Percentiles rank a stretch among this genome's conserved stretches.
Evolutionary conservation across 1,140 invertebrate species (phyloP).

Genomic region (Diabrotica virgifera): DNA sequence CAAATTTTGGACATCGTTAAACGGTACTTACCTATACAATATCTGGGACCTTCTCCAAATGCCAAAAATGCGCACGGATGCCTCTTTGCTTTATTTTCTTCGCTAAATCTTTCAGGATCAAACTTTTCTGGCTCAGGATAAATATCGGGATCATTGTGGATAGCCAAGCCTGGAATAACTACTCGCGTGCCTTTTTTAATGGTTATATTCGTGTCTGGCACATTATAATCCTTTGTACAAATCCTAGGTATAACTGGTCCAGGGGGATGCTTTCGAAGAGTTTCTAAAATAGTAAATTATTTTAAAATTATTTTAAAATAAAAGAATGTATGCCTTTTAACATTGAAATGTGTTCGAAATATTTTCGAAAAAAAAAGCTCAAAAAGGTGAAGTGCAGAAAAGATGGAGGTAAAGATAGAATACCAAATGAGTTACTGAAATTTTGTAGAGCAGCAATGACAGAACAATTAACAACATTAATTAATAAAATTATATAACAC

Average conservation of each 20-base stretch:
- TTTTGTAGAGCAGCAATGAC: too few species aligned
- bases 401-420: too few species aligned
- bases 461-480: too few species aligned
- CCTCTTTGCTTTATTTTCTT: slow-evolving; percentile 31
- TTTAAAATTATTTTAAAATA: slow-evolving; percentile 17
- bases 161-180: slow-evolving; percentile 48
- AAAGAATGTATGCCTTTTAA: too few species aligned
- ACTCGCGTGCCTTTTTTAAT: slow-evolving; percentile 51
- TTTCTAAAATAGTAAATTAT: slow-evolving; percentile 47
- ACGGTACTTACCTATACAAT: slow-evolving; percentile 56
- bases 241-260: slow-evolving; percentile 52
- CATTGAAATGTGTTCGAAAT: too few species aligned
- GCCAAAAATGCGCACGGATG: slow-evolving; percentile 55
- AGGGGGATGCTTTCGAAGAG: slow-evolving; percentile 58
- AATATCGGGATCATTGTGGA: slow-evolving; percentile 56
- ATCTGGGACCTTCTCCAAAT: slow-evolving; percentile 65
- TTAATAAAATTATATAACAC: too few species aligned
- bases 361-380: too few species aligned
- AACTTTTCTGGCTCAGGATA: slow-evolving; percentile 60
- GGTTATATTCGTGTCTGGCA: slow-evolving; percentile 50
- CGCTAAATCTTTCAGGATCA: slow-evolving; percentile 46
- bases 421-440: too few species aligned
- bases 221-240: slow-evolving; percentile 50
- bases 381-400: too few species aligned
- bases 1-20: too few species aligned